Percentiles rank a stretch among this genome's conserved stretches.
These are phyloP conservation scores for Lota lota DNA, from an alignment of 2,113 vertebrate genomes.

Conservation along the genomic window DNA sequence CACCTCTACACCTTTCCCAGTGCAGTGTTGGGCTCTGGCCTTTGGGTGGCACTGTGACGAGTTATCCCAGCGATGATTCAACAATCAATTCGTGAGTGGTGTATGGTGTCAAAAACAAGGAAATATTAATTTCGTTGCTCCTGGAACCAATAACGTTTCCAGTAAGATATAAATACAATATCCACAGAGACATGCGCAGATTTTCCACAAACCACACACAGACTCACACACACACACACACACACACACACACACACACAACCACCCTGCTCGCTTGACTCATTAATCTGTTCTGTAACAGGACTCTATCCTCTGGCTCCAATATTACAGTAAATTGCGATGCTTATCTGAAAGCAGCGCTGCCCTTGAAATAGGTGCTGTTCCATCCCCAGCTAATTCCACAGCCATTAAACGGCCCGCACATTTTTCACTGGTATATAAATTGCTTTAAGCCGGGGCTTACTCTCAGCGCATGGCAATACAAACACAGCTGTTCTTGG, in stretches of 20 bases:
- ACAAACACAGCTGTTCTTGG: slow-evolving; percentile 61
- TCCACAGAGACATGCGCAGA: slow-evolving; percentile 31
- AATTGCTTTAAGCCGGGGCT: slow-evolving; percentile 68
- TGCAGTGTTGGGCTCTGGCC: slow-evolving; percentile 26
- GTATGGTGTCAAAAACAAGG: slow-evolving; percentile 62
- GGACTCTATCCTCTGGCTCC: slow-evolving; percentile 68
- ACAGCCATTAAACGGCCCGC: slow-evolving; percentile 62
- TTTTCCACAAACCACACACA: not conserved
- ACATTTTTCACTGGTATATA: slow-evolving; percentile 67
- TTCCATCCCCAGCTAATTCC: slow-evolving; percentile 68
- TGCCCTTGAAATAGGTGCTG: slow-evolving; percentile 71
- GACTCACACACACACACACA: slow-evolving; percentile 1
- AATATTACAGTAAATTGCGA: slow-evolving; percentile 74
- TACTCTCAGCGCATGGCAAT: slow-evolving; percentile 64
- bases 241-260: slow-evolving; percentile 30
- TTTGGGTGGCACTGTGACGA: slow-evolving; percentile 65
- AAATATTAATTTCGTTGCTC: slow-evolving; percentile 66
- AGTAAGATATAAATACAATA: slow-evolving; percentile 68
- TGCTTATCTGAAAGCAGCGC: slow-evolving; percentile 67
- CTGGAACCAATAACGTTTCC: slow-evolving; percentile 64
- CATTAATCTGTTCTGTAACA: slow-evolving; percentile 73
- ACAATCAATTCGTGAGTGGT: slow-evolving; percentile 57
- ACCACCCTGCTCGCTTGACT: slow-evolving; percentile 29
- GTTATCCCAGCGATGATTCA: slow-evolving; percentile 30
- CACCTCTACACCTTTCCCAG: not conserved